Base-by-base conservation (phyloP, 2,888 invertebrate species). In the Rhogogaster chlorosoma region DNA sequence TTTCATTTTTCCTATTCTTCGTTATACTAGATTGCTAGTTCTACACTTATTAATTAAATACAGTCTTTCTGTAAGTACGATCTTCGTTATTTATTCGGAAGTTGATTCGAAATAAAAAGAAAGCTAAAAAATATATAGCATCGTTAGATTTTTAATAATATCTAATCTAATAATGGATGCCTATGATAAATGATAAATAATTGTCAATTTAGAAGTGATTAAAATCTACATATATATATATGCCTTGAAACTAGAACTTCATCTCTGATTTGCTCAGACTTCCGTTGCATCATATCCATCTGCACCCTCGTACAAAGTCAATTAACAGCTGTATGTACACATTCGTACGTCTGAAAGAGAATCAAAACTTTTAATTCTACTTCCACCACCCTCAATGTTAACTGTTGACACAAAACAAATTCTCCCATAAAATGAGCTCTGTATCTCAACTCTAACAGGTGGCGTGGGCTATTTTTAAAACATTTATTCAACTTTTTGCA, bases 181-280 rank as follows among this genome's bases (percentile, higher is more conserved):
- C 38, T n/a, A 71, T 71, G 36, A 71, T 38, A 22, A 73, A n/a
- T n/a, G n/a, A n/a, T 38, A 22, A 73, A 73, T 73, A 42, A 42
- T 73, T 6, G 70, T 71, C 36, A 71, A 71, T 71, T 29, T 38
- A n/a, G 38, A 71, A n/a, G 38, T 71, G 70, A 38, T 71, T 71
- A 10, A 9, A 38, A 22, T n/a, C 53, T n/a, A 53, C 7, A 7
- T 53, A 53, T n/a, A 53, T 38, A 38, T 0, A 38, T 38, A 67
- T 67, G 32, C 32, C 26, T 67, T 67, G 32, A 29, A 64, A 64
- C 29, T 64, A 64, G 64, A 67, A 29, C 67, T 67, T 67, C 29
- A 67, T 67, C 67, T 29, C 12, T 38, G 36, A 71, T 38, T 71
- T 38, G 26, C n/a, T 38, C 0, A 71, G 22, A 36, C 38, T 71